These are phyloP conservation scores for Centropus unirufus DNA, from an alignment of 2,113 vertebrate species.

Conservation along the genomic window DNA sequence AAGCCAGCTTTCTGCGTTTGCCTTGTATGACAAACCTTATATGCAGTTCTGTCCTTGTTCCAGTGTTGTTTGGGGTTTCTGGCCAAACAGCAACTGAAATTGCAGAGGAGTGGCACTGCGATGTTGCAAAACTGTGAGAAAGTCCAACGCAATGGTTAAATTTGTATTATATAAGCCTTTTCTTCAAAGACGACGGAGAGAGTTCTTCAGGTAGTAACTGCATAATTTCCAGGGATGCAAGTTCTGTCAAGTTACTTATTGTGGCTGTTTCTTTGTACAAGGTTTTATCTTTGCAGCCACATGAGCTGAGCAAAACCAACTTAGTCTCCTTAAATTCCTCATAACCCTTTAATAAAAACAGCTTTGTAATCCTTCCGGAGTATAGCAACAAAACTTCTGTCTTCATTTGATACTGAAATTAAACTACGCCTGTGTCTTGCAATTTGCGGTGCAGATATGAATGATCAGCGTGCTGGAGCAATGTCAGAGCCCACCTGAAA, in stretches of 20 bases:
- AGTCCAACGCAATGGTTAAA: neutral
- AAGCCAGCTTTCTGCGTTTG: neutral
- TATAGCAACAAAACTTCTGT: neutral
- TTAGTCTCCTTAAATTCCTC: neutral
- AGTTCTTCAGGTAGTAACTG: neutral
- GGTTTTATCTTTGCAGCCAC: neutral
- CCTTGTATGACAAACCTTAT: fast-evolving
- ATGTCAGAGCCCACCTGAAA: neutral
- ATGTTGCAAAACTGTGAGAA: neutral
- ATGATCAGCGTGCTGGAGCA: fast-evolving
- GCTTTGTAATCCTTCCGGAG: neutral
- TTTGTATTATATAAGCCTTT: neutral
- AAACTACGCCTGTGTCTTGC: neutral
- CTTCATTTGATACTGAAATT: neutral
- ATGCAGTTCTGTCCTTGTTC: neutral
- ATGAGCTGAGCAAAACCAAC: neutral
- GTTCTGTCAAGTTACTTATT: constrained; percentile 21
- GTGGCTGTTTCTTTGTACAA: neutral
- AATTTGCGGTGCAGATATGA: neutral
- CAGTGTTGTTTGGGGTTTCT: neutral
- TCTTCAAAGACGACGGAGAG: neutral
- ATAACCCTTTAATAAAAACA: neutral
- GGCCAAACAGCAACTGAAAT: neutral
- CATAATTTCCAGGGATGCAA: neutral
- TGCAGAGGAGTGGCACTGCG: neutral